Evolutionary conservation across 2,797 vertebrate species (phyloP), one percentile per base, ranked within the genome.

Genomic region (Petrocephalus schoutedeni): DNA sequence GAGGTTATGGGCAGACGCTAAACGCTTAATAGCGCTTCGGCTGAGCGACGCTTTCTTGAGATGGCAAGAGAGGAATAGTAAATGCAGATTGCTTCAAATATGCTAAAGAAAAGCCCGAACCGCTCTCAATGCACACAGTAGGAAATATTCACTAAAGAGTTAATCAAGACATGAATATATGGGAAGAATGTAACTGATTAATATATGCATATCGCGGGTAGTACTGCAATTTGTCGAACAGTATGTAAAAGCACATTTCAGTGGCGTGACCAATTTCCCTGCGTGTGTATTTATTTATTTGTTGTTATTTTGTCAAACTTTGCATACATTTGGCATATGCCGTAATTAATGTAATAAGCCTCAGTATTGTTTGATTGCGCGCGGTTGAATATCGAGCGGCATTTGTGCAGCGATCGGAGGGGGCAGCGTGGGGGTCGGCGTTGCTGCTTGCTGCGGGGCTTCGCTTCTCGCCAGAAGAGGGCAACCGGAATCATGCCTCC

Each of bases 381-480:
- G 3, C 45, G 9, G 80, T 23, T 83, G n/a, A n/a, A 53, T 53
- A 51, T n/a, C 21, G 80, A 53, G 32, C 23, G 7, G 23, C 23
- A 23, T 32, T 57, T 85, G 83, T 85, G 56, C 53, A 85, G 83
- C 14, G 23, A 53, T 56, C 19, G 21, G 83, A 54, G 23, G 28
- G 53, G 28, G n/a, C 54, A 58, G 56, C 16, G 58, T 36, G 57
- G 14, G 71, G 36, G 54, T 83, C 53, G 57, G 28, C 49, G 9
- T 82, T 57, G 19, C 23, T 87, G 10, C 58, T 85, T 57, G 41
- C 23, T 57, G n/a, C 80, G 89, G 91, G 86, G 83, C 51, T 91
- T 53, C 90, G 64, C 88, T 59, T n/a, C 77, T 87, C 90, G 86
- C 95, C 95, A 95, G 94, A 83, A 96, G 95, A 92, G 94, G 95